A percentile compares a stretch with the other conserved stretches of the same genome.
Conservation (phyloP, 2,797 vertebrate species). For the Gallirallus australis region DNA sequence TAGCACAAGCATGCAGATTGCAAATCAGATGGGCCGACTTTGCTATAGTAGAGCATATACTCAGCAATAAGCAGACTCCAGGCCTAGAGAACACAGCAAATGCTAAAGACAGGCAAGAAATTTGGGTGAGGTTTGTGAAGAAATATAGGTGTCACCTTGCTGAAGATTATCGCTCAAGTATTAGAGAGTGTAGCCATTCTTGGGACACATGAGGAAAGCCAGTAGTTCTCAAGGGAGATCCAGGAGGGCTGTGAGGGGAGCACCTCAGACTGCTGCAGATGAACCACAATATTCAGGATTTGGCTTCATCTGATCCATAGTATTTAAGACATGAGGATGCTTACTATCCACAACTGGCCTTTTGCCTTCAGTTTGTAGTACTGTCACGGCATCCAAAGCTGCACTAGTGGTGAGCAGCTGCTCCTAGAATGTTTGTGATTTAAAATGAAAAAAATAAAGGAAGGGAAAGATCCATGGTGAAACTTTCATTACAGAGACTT, state of each 20-base stretch:
- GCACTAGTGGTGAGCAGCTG: background rate
- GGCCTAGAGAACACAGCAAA: background rate
- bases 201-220: background rate
- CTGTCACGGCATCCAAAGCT: background rate
- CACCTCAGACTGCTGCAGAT: background rate
- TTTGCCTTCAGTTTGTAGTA: background rate
- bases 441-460: background rate
- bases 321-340: background rate
- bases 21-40: background rate
- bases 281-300: background rate
- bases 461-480: background rate
- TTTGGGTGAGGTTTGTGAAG: background rate
- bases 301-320: background rate
- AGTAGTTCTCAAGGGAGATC: background rate
- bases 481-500: background rate
- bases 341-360: background rate
- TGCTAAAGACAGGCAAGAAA: background rate
- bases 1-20: background rate
- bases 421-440: background rate
- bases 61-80: background rate
- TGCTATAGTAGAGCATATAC: background rate
- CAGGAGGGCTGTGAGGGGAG: background rate
- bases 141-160: background rate
- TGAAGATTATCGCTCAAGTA: background rate
- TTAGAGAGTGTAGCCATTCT: background rate